Evolutionary conservation across 2,113 vertebrate species (phyloP).

Genomic region (Aix galericulata): DNA sequence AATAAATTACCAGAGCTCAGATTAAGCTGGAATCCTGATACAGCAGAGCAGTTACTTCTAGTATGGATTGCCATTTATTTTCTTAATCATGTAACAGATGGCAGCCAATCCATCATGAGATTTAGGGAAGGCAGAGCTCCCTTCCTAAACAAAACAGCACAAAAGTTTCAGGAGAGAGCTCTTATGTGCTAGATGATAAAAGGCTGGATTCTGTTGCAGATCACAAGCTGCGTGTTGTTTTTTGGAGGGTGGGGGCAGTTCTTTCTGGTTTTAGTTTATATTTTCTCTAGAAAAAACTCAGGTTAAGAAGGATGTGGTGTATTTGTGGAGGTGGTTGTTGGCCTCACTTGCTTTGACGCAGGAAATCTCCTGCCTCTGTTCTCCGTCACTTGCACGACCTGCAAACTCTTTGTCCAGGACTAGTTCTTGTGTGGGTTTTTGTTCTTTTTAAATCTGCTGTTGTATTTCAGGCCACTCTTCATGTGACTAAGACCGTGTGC

Average conservation of each 20-base stretch:
- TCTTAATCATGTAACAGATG: background rate
- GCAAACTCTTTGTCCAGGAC: background rate
- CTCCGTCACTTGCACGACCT: rapidly evolving
- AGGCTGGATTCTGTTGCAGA: background rate
- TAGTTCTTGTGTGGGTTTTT: background rate
- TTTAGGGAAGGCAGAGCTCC: background rate
- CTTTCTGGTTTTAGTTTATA: background rate
- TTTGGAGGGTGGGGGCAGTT: background rate
- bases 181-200: background rate
- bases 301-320: background rate
- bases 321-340: background rate
- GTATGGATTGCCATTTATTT: background rate
- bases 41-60: background rate
- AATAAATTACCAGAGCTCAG: background rate
- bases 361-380: background rate
- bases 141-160: background rate
- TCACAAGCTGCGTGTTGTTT: background rate
- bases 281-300: background rate
- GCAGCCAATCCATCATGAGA: background rate
- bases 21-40: background rate
- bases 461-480: background rate
- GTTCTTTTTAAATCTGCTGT: background rate
- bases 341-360: background rate
- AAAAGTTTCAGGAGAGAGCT: background rate
- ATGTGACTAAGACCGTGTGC: rapidly evolving